A percentile compares a stretch with the other conserved stretches of the same genome.
phyloP scores from a whole-genome alignment of 2,888 invertebrate species.

The Gryllus longicercus region DNA sequence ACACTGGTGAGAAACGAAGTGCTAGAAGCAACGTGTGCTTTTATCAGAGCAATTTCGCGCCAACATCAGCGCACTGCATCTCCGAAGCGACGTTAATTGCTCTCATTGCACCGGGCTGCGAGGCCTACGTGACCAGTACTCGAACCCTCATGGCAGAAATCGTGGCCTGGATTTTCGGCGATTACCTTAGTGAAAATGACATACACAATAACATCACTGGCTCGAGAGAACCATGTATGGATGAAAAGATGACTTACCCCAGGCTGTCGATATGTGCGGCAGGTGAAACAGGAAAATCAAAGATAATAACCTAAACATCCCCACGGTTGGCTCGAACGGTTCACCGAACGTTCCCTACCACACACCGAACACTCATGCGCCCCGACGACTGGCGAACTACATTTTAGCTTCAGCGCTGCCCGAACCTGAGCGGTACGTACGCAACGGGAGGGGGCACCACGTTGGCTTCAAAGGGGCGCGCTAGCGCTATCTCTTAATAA shows the following conservation, averaged over 20 bases:
- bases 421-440: background rate
- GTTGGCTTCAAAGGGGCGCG: background rate
- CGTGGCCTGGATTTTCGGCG: background rate
- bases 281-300: background rate
- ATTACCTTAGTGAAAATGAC: background rate
- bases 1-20: too few species aligned
- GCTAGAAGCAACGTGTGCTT: too few species aligned
- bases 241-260: background rate
- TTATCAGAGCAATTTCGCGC: too few species aligned
- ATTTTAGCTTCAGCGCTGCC: background rate
- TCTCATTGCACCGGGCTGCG: conserved; percentile 34
- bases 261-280: background rate
- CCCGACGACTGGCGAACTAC: background rate
- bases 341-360: background rate
- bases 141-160: conserved; percentile 49
- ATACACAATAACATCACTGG: background rate
- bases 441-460: background rate
- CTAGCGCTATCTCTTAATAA: background rate
- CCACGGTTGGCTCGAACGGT: background rate
- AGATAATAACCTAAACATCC: background rate
- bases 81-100: too few species aligned
- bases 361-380: background rate
- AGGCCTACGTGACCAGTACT: conserved; percentile 55
- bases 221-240: background rate
- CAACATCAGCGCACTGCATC: too few species aligned